Evolutionary conservation across 2,888 invertebrate genomes (phyloP).

Genomic region (Andrena haemorrhoa): DNA sequence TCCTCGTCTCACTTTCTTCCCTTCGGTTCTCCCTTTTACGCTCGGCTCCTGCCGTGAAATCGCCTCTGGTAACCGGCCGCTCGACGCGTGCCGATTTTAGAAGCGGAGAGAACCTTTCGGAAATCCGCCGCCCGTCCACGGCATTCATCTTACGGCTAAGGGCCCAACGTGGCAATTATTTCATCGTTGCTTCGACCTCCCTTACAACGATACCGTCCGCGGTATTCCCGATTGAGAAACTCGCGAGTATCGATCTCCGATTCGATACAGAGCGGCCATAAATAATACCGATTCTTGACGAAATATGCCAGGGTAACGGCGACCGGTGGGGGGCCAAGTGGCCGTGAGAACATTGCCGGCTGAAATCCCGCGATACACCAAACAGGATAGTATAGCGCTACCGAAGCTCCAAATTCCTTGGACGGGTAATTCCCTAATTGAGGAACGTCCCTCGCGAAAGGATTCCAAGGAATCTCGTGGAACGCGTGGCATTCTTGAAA

Average conservation of each 20-base stretch:
- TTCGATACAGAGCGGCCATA: slow-evolving; percentile 59
- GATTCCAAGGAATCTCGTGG: not conserved
- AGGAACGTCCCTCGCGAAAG: not conserved
- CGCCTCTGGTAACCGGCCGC: not conserved
- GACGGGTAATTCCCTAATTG: not conserved
- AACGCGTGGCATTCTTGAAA: not conserved
- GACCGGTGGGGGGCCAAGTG: slow-evolving; percentile 23
- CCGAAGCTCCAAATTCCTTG: not conserved
- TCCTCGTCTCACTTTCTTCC: slow-evolving; percentile 34
- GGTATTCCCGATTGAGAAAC: slow-evolving; percentile 46
- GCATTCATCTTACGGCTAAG: not conserved
- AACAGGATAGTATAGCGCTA: not conserved
- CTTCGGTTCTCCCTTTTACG: not conserved
- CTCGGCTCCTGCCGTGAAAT: slow-evolving; percentile 17
- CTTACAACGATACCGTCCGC: not conserved
- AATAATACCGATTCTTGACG: slow-evolving; percentile 70
- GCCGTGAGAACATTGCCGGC: slow-evolving; percentile 51
- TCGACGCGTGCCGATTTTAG: slow-evolving; percentile 46
- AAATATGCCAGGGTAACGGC: slow-evolving; percentile 58
- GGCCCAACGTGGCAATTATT: not conserved
- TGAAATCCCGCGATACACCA: not conserved
- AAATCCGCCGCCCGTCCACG: too few relatives aligned
- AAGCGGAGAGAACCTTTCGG: slow-evolving; percentile 7
- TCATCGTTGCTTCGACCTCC: not conserved
- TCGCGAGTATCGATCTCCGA: slow-evolving; percentile 48